phyloP scores from a whole-genome alignment of 2,888 invertebrate genomes.

The Phalera bucephala region DNA sequence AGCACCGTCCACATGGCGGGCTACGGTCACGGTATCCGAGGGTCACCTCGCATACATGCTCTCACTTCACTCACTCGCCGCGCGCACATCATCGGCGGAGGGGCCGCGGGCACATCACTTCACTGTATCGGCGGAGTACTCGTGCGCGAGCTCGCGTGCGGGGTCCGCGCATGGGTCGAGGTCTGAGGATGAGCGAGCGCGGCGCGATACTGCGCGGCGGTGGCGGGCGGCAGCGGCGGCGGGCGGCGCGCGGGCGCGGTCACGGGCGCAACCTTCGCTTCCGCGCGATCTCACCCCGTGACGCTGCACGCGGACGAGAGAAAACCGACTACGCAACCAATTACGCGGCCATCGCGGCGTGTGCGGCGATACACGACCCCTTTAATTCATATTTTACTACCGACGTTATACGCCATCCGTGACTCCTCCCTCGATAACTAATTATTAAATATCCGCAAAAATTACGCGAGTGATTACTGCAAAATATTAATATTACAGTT shows the following conservation, averaged over 20 bases:
- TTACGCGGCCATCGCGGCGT: slow-evolving; percentile 40
- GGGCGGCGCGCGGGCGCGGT: slow-evolving; percentile 69
- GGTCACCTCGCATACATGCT: slow-evolving; percentile 58
- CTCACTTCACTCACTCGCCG: slow-evolving; percentile 65
- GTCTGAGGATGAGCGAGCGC: slow-evolving; percentile 71
- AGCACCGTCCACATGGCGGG: slow-evolving; percentile 70
- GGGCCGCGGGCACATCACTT: slow-evolving; percentile 64
- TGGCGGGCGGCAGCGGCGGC: slow-evolving; percentile 47
- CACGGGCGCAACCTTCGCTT: slow-evolving; percentile 80
- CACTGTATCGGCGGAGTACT: slow-evolving; percentile 36
- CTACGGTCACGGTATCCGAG: slow-evolving; percentile 57
- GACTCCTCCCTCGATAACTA: slow-evolving; percentile 9
- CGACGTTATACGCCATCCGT: slow-evolving; percentile 9
- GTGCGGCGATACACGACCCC: slow-evolving; percentile 24
- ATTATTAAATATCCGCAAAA: slow-evolving; percentile 23
- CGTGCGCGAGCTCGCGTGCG: slow-evolving; percentile 32
- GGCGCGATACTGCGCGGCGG: slow-evolving; percentile 68
- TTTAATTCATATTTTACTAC: slow-evolving; percentile 15
- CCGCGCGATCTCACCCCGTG: slow-evolving; percentile 72
- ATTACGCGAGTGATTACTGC: slow-evolving; percentile 27
- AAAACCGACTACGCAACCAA: slow-evolving; percentile 48
- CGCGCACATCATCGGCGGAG: slow-evolving; percentile 64
- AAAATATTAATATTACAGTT: slow-evolving; percentile 20
- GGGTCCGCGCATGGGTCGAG: slow-evolving; percentile 43
- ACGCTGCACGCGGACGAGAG: slow-evolving; percentile 40